Evolutionary conservation across 2,797 vertebrate genomes (phyloP).

Genomic region (Enteromius unitaeniatus): DNA sequence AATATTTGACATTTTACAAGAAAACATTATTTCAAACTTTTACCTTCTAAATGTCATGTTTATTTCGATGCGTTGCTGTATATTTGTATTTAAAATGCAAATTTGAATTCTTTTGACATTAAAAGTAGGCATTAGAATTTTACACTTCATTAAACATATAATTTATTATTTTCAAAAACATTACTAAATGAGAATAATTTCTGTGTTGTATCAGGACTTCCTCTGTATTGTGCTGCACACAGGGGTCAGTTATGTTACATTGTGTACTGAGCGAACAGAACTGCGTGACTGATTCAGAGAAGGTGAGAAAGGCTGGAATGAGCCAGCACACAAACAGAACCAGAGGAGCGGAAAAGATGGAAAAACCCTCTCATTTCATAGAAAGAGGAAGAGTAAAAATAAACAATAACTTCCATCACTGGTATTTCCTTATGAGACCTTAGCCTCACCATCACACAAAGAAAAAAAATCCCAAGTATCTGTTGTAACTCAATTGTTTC

Average conservation of each 20-base stretch:
- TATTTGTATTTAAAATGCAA: background rate
- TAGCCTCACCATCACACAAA: constrained; percentile 26
- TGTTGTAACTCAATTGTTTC: constrained; percentile 14
- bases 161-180: background rate
- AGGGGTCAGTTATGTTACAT: background rate
- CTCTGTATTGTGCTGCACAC: background rate
- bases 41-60: background rate
- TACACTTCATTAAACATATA: background rate
- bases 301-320: constrained; percentile 25
- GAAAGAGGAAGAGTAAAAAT: constrained; percentile 43
- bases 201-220: background rate
- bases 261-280: constrained; percentile 16
- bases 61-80: background rate
- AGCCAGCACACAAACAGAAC: constrained; percentile 29
- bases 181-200: background rate
- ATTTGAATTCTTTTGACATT: background rate
- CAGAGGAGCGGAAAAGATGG: constrained; percentile 30
- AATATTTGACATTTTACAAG: background rate
- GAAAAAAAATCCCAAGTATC: constrained; percentile 22
- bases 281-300: constrained; percentile 1
- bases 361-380: constrained; percentile 41
- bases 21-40: background rate
- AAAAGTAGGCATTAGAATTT: background rate
- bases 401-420: constrained; percentile 48
- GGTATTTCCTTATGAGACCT: constrained; percentile 25